phyloP scores from a whole-genome alignment of 2,888 invertebrate genomes.

The Oegoconia quadripuncta region DNA sequence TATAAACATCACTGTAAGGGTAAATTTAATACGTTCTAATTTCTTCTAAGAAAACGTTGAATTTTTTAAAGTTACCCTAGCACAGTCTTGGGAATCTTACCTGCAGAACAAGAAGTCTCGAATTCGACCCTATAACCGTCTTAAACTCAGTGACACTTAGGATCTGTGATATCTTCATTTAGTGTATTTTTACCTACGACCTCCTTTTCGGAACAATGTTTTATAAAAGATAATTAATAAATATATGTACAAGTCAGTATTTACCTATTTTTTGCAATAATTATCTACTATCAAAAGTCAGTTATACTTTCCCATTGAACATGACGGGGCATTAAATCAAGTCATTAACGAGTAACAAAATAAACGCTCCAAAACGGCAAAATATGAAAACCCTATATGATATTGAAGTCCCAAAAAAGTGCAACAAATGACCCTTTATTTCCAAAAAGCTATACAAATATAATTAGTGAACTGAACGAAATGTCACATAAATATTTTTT shows the following conservation, averaged over 20 bases:
- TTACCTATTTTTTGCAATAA: not conserved
- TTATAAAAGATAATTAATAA: conserved; percentile 1
- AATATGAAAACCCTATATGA: conserved; percentile 50
- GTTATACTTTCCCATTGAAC: conserved; percentile 43
- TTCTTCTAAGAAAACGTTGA: too few relatives aligned
- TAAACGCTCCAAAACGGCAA: conserved; percentile 40
- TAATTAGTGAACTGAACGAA: conserved; percentile 69
- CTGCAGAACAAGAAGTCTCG: too few relatives aligned
- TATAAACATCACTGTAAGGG: too few relatives aligned
- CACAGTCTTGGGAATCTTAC: too few relatives aligned
- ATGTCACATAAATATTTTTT: conserved; percentile 55
- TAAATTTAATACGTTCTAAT: too few relatives aligned
- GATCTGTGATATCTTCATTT: too few relatives aligned
- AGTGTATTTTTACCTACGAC: too few relatives aligned
- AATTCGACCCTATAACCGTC: too few relatives aligned
- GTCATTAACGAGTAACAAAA: conserved; percentile 30
- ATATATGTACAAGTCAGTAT: not conserved
- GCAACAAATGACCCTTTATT: conserved; percentile 46
- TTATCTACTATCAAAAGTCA: conserved; percentile 16
- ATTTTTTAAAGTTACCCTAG: too few relatives aligned
- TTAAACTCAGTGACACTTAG: too few relatives aligned
- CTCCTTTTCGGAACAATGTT: too few relatives aligned
- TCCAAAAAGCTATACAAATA: conserved; percentile 64
- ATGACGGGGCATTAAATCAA: conserved; percentile 41
- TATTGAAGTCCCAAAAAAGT: conserved; percentile 29